Evolutionary conservation across 2,113 vertebrate species (phyloP), one percentile per base, ranked within the genome.

Genomic region (Casuarius casuarius): DNA sequence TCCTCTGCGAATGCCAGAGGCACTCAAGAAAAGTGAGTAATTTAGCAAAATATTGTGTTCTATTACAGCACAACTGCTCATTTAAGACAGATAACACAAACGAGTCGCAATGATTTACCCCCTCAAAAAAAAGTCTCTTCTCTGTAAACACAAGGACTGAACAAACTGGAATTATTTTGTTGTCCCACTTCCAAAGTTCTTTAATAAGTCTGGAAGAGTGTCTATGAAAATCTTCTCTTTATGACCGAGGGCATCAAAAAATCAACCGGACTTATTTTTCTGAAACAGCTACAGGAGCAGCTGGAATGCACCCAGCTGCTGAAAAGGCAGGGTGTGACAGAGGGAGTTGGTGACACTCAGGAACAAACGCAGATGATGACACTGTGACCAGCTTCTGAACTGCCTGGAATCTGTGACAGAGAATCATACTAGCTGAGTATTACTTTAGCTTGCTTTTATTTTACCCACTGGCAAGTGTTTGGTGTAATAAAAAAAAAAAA

Each of bases 241-340:
- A 56, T 44, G 16, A 28, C 0, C 72, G 16, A 76, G 11, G 23
- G 42, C 5, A 48, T 52, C 10, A 44, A 38, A 44, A 62, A 33
- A 6, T 74, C 54, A 91, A 7, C 7, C 48, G 7, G 4, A 71
- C 7, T 68, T 68, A 14, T 25, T 88, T 90, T 92, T 56, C 67
- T 66, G 35, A 73, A 95, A n/a, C 56, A 31, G 29, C 28, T 70
- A 3, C 2, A 1, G 9, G 63, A 1, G 5, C 38, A 73, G 48
- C 5, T 46, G 63, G 25, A 76, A 76, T 28, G 28, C 26, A 65
- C 74, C 29, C 0, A 0, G 5, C 5, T 40, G 13, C 75, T 84
- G 35, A 46, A 85, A 87, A 52, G 17, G 23, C 25, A 74, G 66
- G 3, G 8, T 44, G 12, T 71, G 38, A 54, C 29, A n/a, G n/a